phyloP scores from a whole-genome alignment of 1,140 invertebrate species.

The Drosophila sulfurigaster region DNA sequence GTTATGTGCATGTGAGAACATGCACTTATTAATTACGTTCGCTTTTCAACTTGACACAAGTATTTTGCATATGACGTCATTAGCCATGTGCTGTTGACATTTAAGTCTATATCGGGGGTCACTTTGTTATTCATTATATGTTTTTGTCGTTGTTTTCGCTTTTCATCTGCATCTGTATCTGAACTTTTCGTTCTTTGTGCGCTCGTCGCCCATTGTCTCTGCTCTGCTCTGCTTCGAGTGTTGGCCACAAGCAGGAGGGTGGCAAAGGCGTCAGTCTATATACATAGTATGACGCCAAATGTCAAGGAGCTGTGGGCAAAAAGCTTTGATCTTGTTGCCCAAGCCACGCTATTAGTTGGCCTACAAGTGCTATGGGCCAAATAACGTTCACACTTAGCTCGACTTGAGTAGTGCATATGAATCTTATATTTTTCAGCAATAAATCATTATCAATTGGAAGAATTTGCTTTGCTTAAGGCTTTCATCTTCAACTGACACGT shows the following conservation, averaged over 20 bases:
- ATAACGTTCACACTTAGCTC: constrained; percentile 1
- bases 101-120: constrained; percentile 72
- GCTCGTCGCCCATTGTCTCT: constrained; percentile 31
- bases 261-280: constrained; percentile 10
- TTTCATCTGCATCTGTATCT: constrained; percentile 21
- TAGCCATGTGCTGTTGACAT: constrained; percentile 60
- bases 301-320: constrained; percentile 47
- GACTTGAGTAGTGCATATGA: neutral
- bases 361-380: constrained; percentile 30
- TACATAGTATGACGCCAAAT: constrained; percentile 42
- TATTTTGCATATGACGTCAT: constrained; percentile 76
- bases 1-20: constrained; percentile 1
- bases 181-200: constrained; percentile 56
- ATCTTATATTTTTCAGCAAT: constrained; percentile 3
- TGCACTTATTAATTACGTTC: constrained; percentile 55
- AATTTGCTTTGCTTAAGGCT: neutral
- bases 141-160: constrained; percentile 14
- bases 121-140: constrained; percentile 70
- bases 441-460: constrained; percentile 13
- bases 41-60: constrained; percentile 62
- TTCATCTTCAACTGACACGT: constrained; percentile 1
- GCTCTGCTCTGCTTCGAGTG: constrained; percentile 37
- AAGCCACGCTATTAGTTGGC: constrained; percentile 25
- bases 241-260: neutral
- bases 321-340: constrained; percentile 47